Evolutionary conservation across 2,113 vertebrate genomes (phyloP).

Genomic region (Semnornis frantzii): DNA sequence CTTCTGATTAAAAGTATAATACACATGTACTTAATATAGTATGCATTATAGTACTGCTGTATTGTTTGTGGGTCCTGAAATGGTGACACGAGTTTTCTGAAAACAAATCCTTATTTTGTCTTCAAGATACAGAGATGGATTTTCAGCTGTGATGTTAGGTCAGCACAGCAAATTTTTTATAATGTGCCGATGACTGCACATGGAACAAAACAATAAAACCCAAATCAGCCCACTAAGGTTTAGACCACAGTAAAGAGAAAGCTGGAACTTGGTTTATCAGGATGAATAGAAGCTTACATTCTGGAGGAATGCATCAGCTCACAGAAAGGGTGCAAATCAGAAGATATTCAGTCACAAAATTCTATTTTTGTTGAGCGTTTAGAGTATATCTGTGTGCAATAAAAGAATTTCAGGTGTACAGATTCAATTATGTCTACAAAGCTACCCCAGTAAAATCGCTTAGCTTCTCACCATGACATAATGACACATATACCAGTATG

Average conservation of each 20-base stretch:
- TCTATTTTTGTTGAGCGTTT: not conserved
- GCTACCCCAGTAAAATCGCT: not conserved
- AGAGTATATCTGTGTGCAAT: not conserved
- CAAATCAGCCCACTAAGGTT: not conserved
- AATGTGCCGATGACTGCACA: not conserved
- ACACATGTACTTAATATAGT: not conserved
- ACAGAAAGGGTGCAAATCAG: not conserved
- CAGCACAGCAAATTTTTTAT: not conserved
- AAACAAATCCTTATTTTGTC: not conserved
- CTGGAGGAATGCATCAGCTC: not conserved
- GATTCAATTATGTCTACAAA: not conserved
- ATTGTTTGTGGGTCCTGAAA: not conserved
- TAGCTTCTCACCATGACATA: constrained; percentile 17
- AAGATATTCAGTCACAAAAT: not conserved
- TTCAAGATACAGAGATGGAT: not conserved
- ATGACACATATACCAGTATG: not conserved
- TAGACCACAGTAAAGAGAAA: not conserved
- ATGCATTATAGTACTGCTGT: not conserved
- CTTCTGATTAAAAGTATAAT: not conserved
- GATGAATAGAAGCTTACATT: not conserved
- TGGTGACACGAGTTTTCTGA: not conserved
- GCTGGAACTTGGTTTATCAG: not conserved
- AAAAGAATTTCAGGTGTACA: not conserved
- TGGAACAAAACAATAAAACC: not conserved
- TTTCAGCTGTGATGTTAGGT: not conserved